Conservation (phyloP, 2,113 vertebrate species). For the Corythoichthys haematopterus region DNA sequence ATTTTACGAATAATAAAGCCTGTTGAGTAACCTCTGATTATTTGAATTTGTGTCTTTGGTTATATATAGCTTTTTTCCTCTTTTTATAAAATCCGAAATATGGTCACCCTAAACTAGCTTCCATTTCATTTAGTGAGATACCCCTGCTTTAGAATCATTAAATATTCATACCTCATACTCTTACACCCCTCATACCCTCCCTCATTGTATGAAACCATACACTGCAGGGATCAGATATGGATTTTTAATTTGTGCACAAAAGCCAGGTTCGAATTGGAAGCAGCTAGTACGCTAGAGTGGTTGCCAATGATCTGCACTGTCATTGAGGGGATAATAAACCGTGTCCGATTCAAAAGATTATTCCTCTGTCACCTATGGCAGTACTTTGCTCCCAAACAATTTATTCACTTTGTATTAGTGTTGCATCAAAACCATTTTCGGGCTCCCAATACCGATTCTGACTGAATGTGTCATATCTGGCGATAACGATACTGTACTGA, state of each 20-base stretch:
- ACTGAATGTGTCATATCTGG: no score
- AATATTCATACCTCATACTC: neutral
- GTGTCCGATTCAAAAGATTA: neutral
- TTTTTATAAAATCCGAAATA: no score
- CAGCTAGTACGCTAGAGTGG: neutral
- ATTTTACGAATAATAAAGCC: no score
- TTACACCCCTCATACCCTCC: neutral
- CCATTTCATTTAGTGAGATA: neutral
- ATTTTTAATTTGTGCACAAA: conserved; percentile 17
- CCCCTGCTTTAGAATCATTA: neutral
- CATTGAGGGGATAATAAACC: neutral
- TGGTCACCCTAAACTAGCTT: no score
- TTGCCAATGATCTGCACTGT: conserved; percentile 5
- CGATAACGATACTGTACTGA: no score
- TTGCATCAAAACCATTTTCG: neutral
- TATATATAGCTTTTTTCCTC: no score
- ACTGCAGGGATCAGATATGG: neutral
- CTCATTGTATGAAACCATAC: neutral
- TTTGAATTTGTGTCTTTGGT: no score
- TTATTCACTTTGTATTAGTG: neutral
- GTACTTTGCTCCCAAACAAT: neutral
- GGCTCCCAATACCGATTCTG: no score
- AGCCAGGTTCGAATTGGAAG: conserved; percentile 29
- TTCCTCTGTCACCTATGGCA: no score
- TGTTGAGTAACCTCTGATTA: no score